Percentiles rank a stretch among this genome's conserved stretches.
Conservation (phyloP, 1,140 invertebrate species). For the Bathynomus jamesi region DNA sequence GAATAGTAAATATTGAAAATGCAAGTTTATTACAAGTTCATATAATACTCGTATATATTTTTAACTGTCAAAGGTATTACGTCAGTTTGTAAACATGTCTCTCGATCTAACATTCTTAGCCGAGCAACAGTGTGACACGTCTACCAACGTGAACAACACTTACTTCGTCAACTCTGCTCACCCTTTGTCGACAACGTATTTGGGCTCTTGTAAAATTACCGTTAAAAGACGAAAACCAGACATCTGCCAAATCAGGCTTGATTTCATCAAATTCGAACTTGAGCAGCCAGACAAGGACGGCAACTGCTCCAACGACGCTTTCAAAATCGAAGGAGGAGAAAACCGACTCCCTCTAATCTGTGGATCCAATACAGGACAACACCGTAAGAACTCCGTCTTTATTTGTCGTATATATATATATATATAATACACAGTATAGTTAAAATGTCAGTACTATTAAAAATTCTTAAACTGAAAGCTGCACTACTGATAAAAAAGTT, state of each 20-base stretch:
- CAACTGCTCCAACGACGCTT: not conserved
- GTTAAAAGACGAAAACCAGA: not conserved
- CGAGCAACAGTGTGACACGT: not conserved
- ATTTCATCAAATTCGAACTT: conserved; percentile 5
- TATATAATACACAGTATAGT: no score
- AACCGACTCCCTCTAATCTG: not conserved
- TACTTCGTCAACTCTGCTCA: conserved; percentile 1
- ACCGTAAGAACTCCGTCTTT: no score
- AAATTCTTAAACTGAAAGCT: no score
- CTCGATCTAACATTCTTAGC: no score
- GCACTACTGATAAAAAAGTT: no score
- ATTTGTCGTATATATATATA: no score
- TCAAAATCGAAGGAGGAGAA: not conserved
- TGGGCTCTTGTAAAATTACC: not conserved
- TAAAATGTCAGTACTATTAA: no score
- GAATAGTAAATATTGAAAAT: no score
- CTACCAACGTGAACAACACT: not conserved
- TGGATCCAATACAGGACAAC: conserved; percentile 6
- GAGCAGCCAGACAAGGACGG: conserved; percentile 4
- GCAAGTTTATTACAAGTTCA: no score
- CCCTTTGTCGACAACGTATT: not conserved
- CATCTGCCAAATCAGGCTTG: conserved; percentile 12
- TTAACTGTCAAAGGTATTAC: no score
- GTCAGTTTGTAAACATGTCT: no score
- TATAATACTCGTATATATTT: no score